A percentile compares a stretch with the other conserved stretches of the same genome.
Evolutionary conservation across 2,797 vertebrate species (phyloP).

Genomic region (Myoxocephalus aenaeus): DNA sequence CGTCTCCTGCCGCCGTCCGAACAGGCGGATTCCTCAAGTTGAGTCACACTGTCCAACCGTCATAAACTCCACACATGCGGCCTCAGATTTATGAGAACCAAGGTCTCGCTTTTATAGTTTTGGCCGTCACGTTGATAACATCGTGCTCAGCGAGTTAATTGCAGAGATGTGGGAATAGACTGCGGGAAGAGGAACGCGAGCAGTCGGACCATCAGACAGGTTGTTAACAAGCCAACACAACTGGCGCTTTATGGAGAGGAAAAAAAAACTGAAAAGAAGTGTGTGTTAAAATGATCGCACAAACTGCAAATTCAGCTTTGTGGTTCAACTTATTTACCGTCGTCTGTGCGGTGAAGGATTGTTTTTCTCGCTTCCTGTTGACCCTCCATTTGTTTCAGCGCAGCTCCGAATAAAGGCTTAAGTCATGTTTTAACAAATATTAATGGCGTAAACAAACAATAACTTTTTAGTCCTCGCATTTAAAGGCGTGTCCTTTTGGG

Average conservation of each 20-base stretch:
- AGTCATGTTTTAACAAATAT: neutral
- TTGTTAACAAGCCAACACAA: neutral
- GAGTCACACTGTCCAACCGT: slow-evolving; percentile 34
- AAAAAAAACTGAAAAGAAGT: neutral
- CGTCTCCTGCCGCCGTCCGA: neutral
- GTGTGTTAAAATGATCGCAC: neutral
- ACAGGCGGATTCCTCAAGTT: slow-evolving; percentile 18
- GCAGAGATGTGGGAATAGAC: neutral
- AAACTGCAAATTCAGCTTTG: neutral
- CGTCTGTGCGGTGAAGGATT: neutral
- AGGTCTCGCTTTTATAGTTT: slow-evolving; percentile 10
- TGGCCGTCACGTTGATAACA: neutral
- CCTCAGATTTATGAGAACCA: slow-evolving; percentile 16
- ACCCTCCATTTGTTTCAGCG: neutral
- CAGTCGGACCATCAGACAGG: neutral
- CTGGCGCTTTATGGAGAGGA: neutral
- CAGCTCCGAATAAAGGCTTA: neutral
- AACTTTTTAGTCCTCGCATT: neutral
- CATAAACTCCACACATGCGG: slow-evolving; percentile 23
- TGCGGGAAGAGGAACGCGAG: neutral
- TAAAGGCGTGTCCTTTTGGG: neutral
- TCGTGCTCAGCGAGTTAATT: neutral
- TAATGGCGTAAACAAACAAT: neutral
- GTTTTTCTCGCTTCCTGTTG: slow-evolving; percentile 4
- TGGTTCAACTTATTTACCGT: neutral